Percentiles rank a stretch among this genome's conserved stretches.
phyloP scores from a whole-genome alignment of 2,888 invertebrate species.

The Pyrrhosoma nymphula region DNA sequence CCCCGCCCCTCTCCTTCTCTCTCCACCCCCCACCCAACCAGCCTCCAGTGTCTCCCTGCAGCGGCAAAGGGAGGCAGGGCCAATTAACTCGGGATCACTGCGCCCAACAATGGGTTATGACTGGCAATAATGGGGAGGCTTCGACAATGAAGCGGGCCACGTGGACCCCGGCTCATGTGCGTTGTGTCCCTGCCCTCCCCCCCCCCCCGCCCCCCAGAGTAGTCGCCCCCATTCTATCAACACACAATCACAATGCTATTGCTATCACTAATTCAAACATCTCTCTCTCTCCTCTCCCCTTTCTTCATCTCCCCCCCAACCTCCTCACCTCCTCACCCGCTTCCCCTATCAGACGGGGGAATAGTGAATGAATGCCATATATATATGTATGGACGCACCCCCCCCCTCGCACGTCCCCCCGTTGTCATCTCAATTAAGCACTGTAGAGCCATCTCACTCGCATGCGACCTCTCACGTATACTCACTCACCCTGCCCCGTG shows the following conservation, averaged over 20 bases:
- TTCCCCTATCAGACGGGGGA: slow-evolving; percentile 4
- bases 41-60: not conserved
- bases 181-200: not conserved
- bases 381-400: too few relatives aligned
- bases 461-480: not conserved
- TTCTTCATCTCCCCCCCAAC: not conserved
- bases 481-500: not conserved
- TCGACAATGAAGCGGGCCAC: slow-evolving; percentile 30
- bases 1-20: not conserved
- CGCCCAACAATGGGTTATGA: slow-evolving; percentile 48
- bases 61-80: slow-evolving; percentile 25
- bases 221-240: not conserved
- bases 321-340: not conserved
- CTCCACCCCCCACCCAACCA: not conserved
- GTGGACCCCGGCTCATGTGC: slow-evolving; percentile 35
- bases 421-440: slow-evolving; percentile 29
- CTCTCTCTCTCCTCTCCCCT: not conserved
- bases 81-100: slow-evolving; percentile 65
- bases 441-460: not conserved
- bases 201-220: too few relatives aligned
- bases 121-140: slow-evolving; percentile 52
- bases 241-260: slow-evolving; percentile 44
- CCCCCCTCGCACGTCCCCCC: not conserved
- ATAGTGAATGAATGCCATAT: not conserved
- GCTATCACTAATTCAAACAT: slow-evolving; percentile 50